These are phyloP conservation scores for Lates calcarifer DNA, from an alignment of 2,113 vertebrate genomes.

Conservation along the genomic window DNA sequence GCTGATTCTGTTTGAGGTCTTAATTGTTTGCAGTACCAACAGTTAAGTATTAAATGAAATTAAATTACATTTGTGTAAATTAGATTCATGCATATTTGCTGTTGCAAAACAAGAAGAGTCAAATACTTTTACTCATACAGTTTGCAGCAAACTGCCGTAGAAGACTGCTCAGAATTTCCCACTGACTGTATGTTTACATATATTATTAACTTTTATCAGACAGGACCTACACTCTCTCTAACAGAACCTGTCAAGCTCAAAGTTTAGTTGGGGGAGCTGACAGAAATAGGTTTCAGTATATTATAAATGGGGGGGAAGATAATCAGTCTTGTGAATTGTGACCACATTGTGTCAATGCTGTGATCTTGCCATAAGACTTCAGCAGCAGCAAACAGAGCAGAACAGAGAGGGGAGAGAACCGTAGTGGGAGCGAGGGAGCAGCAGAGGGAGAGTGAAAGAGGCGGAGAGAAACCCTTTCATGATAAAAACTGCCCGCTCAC, in stretches of 20 bases:
- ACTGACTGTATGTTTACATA: conserved; percentile 6
- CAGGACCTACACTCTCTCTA: background rate
- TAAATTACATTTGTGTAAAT: conserved; percentile 64
- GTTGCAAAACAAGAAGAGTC: conserved; percentile 20
- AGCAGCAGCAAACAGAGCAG: conserved; percentile 75
- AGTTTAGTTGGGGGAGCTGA: conserved; percentile 54
- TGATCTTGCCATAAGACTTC: conserved; percentile 73
- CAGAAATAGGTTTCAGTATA: conserved; percentile 68
- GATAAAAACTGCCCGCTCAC: conserved; percentile 83
- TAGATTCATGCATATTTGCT: conserved; percentile 40
- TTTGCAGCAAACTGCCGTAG: conserved; percentile 7
- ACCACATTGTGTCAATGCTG: conserved; percentile 75
- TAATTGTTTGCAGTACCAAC: conserved; percentile 40
- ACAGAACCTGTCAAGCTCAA: conserved; percentile 45
- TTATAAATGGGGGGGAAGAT: conserved; percentile 67
- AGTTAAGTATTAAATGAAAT: conserved; percentile 47
- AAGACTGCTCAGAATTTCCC: background rate
- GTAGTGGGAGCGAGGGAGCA: conserved; percentile 50
- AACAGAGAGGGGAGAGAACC: conserved; percentile 59
- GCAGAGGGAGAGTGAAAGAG: conserved; percentile 64
- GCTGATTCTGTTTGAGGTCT: conserved; percentile 47
- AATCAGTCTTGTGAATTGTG: conserved; percentile 79
- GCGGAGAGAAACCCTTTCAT: conserved; percentile 78
- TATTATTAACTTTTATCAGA: conserved; percentile 28
- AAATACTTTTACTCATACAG: conserved; percentile 6